Percentiles rank a stretch among this genome's conserved stretches.
Conservation (phyloP, 2,113 vertebrate species). For the Apus apus region DNA sequence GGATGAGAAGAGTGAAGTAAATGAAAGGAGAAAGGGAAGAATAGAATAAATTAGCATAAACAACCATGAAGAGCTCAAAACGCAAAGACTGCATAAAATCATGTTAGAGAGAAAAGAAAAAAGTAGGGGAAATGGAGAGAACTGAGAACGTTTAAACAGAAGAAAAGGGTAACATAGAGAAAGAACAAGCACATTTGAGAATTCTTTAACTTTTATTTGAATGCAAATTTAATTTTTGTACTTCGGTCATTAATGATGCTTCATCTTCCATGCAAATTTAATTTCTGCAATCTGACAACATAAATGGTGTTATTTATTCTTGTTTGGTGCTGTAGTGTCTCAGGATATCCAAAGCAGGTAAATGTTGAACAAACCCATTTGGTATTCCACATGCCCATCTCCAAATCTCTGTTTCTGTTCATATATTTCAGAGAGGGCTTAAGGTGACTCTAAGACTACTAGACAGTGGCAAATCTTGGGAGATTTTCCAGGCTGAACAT, state of each 20-base stretch:
- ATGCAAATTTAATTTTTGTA: background rate
- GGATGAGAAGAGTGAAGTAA: background rate
- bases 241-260: background rate
- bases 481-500: background rate
- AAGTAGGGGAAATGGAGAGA: background rate
- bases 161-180: background rate
- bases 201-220: background rate
- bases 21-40: background rate
- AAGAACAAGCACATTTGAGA: background rate
- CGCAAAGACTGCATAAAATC: fast-evolving
- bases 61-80: background rate
- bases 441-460: background rate
- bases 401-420: background rate
- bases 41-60: background rate
- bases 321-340: background rate
- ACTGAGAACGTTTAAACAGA: background rate
- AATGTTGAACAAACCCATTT: background rate
- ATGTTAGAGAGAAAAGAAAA: background rate
- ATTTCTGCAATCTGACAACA: background rate
- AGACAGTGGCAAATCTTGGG: background rate
- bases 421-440: background rate
- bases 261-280: background rate
- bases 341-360: background rate
- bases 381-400: background rate
- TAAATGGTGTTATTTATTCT: background rate